Conservation (phyloP, 2,797 vertebrate genomes). For the Molossus alvarezi region DNA sequence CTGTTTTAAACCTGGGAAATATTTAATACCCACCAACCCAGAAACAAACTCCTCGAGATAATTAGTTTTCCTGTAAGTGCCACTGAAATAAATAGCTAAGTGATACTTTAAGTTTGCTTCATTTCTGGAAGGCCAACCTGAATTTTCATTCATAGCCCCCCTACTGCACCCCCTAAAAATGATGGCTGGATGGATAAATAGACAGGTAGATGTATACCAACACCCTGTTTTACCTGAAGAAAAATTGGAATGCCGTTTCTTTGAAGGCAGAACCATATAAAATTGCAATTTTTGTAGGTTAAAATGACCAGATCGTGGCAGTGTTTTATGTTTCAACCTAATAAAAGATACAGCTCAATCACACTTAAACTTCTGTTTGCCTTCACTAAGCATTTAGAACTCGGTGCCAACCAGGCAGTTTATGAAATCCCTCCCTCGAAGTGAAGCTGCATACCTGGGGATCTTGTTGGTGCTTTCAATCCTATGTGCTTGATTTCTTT, state of each 20-base stretch:
- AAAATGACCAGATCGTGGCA: not conserved
- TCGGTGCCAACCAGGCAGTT: slow-evolving; percentile 70
- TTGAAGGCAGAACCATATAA: slow-evolving; percentile 52
- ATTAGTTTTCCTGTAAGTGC: slow-evolving; percentile 68
- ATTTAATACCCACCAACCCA: slow-evolving; percentile 33
- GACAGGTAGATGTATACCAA: not conserved
- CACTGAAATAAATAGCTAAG: slow-evolving; percentile 54
- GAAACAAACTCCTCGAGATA: slow-evolving; percentile 63
- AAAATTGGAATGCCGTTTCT: slow-evolving; percentile 78
- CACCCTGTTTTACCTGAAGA: slow-evolving; percentile 67
- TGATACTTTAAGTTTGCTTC: slow-evolving; percentile 71
- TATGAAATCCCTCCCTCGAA: slow-evolving; percentile 77
- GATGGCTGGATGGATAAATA: not conserved
- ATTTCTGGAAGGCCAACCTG: slow-evolving; percentile 80
- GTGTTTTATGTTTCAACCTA: not conserved
- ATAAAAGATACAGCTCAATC: slow-evolving; percentile 52
- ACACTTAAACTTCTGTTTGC: slow-evolving; percentile 76
- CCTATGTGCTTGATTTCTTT: slow-evolving; percentile 86
- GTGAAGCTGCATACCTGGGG: not conserved
- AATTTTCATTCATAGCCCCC: slow-evolving; percentile 48
- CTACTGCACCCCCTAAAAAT: not conserved
- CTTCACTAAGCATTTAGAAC: slow-evolving; percentile 75
- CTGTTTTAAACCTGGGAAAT: slow-evolving; percentile 52
- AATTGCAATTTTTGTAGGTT: slow-evolving; percentile 14
- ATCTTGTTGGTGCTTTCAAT: slow-evolving; percentile 82